phyloP scores from a whole-genome alignment of 2,113 vertebrate genomes.

The Anguilla japonica region DNA sequence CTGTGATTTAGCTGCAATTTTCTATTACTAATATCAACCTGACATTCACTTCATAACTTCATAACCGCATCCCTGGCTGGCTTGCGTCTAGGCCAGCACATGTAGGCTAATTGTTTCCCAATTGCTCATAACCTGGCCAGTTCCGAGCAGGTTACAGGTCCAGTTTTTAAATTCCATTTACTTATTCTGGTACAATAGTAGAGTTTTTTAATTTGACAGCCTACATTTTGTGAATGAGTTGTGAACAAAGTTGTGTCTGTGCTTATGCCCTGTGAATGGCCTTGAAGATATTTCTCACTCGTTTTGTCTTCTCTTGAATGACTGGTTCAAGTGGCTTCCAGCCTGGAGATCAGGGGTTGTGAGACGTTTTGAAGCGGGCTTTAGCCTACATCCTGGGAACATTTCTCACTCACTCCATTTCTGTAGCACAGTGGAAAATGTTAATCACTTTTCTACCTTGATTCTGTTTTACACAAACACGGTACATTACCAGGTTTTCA shows the following conservation, averaged over 20 bases:
- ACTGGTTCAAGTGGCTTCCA: neutral
- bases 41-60: neutral
- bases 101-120: neutral
- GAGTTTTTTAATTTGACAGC: slow-evolving; percentile 35
- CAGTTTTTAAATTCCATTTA: neutral
- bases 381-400: neutral
- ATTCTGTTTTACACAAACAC: neutral
- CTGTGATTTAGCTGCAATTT: neutral
- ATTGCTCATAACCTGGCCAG: neutral
- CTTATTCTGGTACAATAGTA: neutral
- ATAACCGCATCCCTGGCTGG: neutral
- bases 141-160: neutral
- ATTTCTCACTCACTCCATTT: neutral
- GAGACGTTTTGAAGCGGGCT: neutral
- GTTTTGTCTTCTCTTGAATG: neutral
- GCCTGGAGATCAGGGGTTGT: neutral
- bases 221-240: slow-evolving; percentile 21
- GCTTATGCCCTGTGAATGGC: neutral
- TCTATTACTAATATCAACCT: neutral
- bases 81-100: neutral
- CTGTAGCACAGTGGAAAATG: neutral
- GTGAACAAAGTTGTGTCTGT: neutral
- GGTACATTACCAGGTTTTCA: neutral
- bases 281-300: neutral
- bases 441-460: neutral